phyloP scores from a whole-genome alignment of 2,888 invertebrate species.

The Plebejus anna region DNA sequence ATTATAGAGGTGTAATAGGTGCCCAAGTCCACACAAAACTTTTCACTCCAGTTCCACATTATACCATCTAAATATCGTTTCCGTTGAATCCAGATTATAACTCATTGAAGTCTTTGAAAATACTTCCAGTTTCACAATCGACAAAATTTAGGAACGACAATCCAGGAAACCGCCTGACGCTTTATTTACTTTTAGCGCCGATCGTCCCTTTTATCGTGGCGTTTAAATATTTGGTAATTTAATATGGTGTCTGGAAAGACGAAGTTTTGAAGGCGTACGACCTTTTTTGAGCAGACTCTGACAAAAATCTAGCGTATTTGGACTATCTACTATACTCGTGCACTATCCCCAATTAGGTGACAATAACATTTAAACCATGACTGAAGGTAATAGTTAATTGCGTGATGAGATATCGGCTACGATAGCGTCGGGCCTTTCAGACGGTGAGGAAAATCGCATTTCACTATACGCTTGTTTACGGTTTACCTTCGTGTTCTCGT shows the following conservation, averaged over 20 bases:
- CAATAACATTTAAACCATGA: background rate
- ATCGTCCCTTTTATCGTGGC: slow-evolving; percentile 12
- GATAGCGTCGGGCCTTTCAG: background rate
- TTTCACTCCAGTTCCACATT: background rate
- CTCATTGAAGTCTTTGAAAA: background rate
- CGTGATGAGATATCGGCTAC: slow-evolving; percentile 4
- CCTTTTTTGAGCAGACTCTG: background rate
- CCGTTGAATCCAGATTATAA: background rate
- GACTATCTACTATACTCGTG: too few species aligned
- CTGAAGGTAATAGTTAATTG: slow-evolving; percentile 9
- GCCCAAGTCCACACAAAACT: background rate
- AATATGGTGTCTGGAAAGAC: background rate
- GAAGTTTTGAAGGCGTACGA: background rate
- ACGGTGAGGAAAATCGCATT: background rate
- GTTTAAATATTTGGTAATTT: slow-evolving; percentile 2
- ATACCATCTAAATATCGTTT: background rate
- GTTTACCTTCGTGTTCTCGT: slow-evolving; percentile 10
- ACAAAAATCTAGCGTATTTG: too few species aligned
- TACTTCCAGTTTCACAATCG: slow-evolving; percentile 7
- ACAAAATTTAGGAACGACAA: background rate
- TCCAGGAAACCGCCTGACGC: background rate
- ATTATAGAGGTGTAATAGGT: background rate
- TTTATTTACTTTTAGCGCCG: slow-evolving; percentile 1
- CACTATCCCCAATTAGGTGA: background rate
- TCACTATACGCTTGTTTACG: background rate